Evolutionary conservation across 2,888 invertebrate genomes (phyloP).

Genomic region (Scrobipalpa atriplicella): DNA sequence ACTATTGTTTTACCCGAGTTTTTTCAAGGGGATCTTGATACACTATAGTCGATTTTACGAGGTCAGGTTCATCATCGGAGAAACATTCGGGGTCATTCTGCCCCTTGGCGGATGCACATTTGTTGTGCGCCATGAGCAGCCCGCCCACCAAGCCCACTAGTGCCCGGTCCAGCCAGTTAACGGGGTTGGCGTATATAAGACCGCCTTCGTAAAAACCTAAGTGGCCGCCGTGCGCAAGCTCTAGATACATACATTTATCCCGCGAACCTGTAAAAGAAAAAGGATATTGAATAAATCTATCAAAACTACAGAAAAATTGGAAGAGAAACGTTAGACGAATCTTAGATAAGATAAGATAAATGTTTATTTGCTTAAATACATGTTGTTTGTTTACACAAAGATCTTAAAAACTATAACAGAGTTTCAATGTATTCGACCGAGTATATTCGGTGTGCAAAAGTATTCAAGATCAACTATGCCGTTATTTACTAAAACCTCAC

Average conservation of each 20-base stretch:
- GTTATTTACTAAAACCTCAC: no score
- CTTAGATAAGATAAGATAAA: no score
- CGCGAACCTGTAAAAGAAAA: slow-evolving; percentile 81
- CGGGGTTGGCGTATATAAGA: slow-evolving; percentile 91
- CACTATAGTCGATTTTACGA: slow-evolving; percentile 71
- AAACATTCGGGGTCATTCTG: neutral
- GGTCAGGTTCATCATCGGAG: slow-evolving; percentile 67
- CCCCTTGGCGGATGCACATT: slow-evolving; percentile 61
- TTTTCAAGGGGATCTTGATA: slow-evolving; percentile 72
- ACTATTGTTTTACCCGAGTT: neutral
- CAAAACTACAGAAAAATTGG: neutral
- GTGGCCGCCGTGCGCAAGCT: slow-evolving; percentile 96
- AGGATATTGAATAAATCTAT: neutral
- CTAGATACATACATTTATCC: slow-evolving; percentile 88
- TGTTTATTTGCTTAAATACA: no score
- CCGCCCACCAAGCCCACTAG: slow-evolving; percentile 92
- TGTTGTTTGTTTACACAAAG: no score
- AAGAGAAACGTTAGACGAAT: no score
- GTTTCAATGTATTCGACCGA: no score
- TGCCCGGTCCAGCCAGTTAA: slow-evolving; percentile 96
- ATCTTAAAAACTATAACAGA: no score
- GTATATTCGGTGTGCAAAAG: no score
- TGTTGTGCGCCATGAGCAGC: slow-evolving; percentile 84
- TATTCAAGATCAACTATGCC: no score
- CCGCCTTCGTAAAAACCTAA: slow-evolving; percentile 97